Conservation (phyloP, 2,888 invertebrate species). For the Plagiodera versicolora region DNA sequence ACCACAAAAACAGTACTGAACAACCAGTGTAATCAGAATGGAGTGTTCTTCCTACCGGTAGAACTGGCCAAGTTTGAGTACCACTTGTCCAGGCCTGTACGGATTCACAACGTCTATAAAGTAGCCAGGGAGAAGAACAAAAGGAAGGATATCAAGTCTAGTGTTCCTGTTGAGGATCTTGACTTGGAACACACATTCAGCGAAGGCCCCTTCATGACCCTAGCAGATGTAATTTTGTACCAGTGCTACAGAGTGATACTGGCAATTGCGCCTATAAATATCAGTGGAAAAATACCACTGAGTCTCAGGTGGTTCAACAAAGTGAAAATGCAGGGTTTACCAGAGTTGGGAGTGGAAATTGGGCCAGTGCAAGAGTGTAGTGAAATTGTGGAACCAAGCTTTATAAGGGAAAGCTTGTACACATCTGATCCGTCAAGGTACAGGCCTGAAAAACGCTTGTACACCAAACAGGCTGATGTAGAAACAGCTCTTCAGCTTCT, state of each 20-base stretch:
- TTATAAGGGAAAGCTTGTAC: conserved; percentile 68
- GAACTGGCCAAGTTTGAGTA: conserved; percentile 78
- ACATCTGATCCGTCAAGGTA: conserved; percentile 78
- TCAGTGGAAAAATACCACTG: conserved; percentile 58
- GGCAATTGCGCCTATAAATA: conserved; percentile 40
- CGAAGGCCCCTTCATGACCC: conserved; percentile 79
- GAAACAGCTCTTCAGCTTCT: conserved; percentile 62
- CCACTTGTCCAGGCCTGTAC: conserved; percentile 81
- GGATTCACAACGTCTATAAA: conserved; percentile 84
- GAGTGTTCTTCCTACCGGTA: conserved; percentile 60
- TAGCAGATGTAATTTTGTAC: conserved; percentile 81
- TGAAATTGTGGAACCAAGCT: conserved; percentile 41
- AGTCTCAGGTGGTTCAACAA: conserved; percentile 66
- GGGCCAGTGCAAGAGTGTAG: neutral
- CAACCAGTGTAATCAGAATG: conserved; percentile 26
- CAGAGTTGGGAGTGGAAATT: conserved; percentile 25
- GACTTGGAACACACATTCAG: conserved; percentile 72
- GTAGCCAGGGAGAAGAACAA: conserved; percentile 62
- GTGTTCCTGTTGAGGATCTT: conserved; percentile 58
- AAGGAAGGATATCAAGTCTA: conserved; percentile 52
- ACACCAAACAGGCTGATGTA: conserved; percentile 77
- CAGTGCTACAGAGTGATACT: conserved; percentile 69
- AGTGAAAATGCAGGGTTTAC: conserved; percentile 39
- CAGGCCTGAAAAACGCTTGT: conserved; percentile 71
- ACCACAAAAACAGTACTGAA: conserved; percentile 59